Evolutionary conservation across 2,113 vertebrate genomes (phyloP).

Genomic region (Pseudorectes ferrugineus): DNA sequence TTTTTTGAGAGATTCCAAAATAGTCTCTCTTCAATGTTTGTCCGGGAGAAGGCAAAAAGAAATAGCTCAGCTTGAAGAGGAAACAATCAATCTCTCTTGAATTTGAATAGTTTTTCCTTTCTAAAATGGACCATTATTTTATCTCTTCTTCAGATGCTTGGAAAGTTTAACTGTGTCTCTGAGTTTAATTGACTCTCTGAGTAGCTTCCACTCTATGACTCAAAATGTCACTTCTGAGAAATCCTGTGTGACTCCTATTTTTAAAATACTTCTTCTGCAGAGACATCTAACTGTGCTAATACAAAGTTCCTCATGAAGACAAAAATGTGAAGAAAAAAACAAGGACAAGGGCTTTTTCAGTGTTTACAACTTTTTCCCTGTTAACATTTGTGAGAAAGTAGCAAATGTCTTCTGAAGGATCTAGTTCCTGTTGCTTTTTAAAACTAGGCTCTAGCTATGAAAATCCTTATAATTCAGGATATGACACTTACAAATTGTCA

Average conservation of each 20-base stretch:
- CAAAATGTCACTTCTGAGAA: neutral
- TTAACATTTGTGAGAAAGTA: neutral
- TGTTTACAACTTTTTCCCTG: neutral
- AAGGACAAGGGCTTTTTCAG: neutral
- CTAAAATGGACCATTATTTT: neutral
- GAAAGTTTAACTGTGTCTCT: neutral
- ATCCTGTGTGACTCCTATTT: neutral
- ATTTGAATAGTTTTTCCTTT: neutral
- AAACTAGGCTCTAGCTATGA: neutral
- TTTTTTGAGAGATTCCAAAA: neutral
- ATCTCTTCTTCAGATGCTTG: neutral
- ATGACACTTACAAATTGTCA: neutral
- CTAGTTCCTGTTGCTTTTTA: neutral
- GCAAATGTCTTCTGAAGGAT: neutral
- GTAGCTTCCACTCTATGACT: neutral
- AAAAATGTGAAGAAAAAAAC: neutral
- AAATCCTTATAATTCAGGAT: neutral
- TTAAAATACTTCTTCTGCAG: neutral
- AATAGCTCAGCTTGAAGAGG: neutral
- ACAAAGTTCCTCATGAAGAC: neutral
- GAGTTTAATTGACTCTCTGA: neutral
- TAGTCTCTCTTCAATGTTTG: accelerated
- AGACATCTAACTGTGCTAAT: neutral
- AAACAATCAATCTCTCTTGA: neutral
- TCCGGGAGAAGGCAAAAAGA: neutral